Conservation (phyloP, 2,797 vertebrate genomes). For the Amblyopsis hoosieri region DNA sequence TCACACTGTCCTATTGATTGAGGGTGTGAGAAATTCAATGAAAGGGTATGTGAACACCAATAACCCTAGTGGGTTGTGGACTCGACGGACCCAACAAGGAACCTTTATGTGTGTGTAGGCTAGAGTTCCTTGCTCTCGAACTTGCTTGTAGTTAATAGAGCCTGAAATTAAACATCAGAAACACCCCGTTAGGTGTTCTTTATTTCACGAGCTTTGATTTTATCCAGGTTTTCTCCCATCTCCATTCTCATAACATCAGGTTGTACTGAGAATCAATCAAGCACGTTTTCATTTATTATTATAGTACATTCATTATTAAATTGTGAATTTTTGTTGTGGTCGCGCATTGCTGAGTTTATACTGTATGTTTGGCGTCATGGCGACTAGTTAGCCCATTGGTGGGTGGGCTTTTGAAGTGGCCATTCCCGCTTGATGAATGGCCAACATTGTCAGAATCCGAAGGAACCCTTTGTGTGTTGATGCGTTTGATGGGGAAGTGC, state of each 20-base stretch:
- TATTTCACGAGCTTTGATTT: conserved; percentile 33
- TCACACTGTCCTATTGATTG: conserved; percentile 32
- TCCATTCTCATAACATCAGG: background rate
- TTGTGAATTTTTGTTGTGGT: conserved; percentile 34
- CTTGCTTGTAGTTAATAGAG: conserved; percentile 60
- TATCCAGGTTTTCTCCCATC: background rate
- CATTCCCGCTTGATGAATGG: conserved; percentile 68
- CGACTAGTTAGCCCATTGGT: conserved; percentile 48
- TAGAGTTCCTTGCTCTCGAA: conserved; percentile 32
- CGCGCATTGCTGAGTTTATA: conserved; percentile 54
- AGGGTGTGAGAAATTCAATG: background rate
- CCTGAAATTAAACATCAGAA: conserved; percentile 69
- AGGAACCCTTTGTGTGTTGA: conserved; percentile 74
- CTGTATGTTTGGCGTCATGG: conserved; percentile 69
- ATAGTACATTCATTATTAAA: conserved; percentile 40
- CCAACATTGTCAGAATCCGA: conserved; percentile 73
- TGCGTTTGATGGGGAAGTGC: conserved; percentile 69
- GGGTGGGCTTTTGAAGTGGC: conserved; percentile 54
- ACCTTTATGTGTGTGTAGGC: conserved; percentile 45
- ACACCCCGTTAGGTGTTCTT: conserved; percentile 30
- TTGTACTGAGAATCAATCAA: conserved; percentile 44
- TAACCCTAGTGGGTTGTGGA: conserved; percentile 43
- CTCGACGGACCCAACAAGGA: conserved; percentile 45
- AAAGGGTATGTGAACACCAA: conserved; percentile 33
- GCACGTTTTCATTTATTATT: conserved; percentile 38